Evolutionary conservation across 2,797 vertebrate genomes (phyloP), one percentile per base, ranked within the genome.

Genomic region (Liparis tanakae): DNA sequence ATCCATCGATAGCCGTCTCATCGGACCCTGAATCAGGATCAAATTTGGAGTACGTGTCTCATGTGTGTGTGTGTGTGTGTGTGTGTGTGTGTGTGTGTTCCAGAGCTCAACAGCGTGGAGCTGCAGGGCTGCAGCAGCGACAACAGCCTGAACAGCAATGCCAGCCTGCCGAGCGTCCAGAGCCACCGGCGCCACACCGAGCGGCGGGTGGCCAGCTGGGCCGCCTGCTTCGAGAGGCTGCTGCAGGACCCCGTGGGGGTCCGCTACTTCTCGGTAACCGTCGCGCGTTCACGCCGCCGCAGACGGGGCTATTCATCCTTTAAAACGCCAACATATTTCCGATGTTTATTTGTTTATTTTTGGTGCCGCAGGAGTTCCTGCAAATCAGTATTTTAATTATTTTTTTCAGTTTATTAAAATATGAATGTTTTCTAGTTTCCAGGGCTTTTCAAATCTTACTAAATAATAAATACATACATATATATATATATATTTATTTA

Each of bases 111-210:
- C 76, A 96, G 96, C 43, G 93, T 93, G 36, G 97, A 98, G 81
- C 92, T 99, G 84, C 97, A 99, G 80, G 97, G 96, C 90, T 97
- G 97, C 60, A 94, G 96, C 91, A 99, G 98, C 61, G 96, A 96
- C 76, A 97, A 96, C 87, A 99, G 98, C 87, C 94, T 99, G 67
- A 98, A 97, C 91, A 99, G 98, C 87, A 99, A 99, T 94, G 96
- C 97, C 87, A 99, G 98, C 85, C 96, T 99, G 56, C 98, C 98
- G 79, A 98, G 97, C 0, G 96, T 97, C 65, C 98, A 98, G 93
- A 97, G 97, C 93, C 97, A 97, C 91, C 94, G 96, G 56, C 95
- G 95, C 10, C 96, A 97, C 87, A 94, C 96, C 0, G 98, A 99
- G 74, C 91, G 97, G 71, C 94, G 97, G 54, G 97, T 98, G 44